Base-by-base conservation (phyloP, 2,797 vertebrate species). In the Orestias chungarensis region DNA sequence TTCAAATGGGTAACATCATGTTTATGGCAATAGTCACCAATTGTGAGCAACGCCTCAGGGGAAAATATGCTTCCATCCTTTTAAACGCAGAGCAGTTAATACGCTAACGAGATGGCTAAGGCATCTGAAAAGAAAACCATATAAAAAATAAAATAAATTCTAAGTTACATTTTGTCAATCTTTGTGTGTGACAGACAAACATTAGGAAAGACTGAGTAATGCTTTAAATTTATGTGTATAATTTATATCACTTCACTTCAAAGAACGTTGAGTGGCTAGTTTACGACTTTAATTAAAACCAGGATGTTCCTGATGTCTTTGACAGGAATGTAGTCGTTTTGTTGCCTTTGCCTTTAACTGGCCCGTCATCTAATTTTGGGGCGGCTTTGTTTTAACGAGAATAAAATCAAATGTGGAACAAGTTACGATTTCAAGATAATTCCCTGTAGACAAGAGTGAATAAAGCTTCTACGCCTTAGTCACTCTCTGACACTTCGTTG, bases 61-160 rank as follows among this genome's bases (percentile, higher is more conserved):
- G 87, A 90, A 89, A 91, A 89, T 72, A 85, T 42, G 29, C 83
- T 52, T 67, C 74, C 79, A 40, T 70, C 25, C 78, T 86, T 54
- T 64, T 89, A 89, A 90, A 90, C 74, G 64, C 64, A 35, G 62
- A 78, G 67, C 38, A 29, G 82, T 80, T 82, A 76, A 73, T 49
- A 68, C 70, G 64, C 79, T 71, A 82, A 67, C 23, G 67, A 49
- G 69, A 74, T 83, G 84, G 84, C 82, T 80, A 80, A 75, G 15
- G 68, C 66, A 0, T 73, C 76, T 68, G 49, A 35, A 7, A 68
- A 78, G 40, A 67, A 73, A 84, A 44, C 75, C 75, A 25, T 23
- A 79, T 84, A 83, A 87, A 88, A 84, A 70, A 61, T 70, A 88
- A 84, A 70, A 61, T 70, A 54, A 71, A 70, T 62, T 78, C 81